Evolutionary conservation across 2,113 vertebrate genomes (phyloP), one percentile per base, ranked within the genome.

Genomic region (Chrysochloris asiatica): DNA sequence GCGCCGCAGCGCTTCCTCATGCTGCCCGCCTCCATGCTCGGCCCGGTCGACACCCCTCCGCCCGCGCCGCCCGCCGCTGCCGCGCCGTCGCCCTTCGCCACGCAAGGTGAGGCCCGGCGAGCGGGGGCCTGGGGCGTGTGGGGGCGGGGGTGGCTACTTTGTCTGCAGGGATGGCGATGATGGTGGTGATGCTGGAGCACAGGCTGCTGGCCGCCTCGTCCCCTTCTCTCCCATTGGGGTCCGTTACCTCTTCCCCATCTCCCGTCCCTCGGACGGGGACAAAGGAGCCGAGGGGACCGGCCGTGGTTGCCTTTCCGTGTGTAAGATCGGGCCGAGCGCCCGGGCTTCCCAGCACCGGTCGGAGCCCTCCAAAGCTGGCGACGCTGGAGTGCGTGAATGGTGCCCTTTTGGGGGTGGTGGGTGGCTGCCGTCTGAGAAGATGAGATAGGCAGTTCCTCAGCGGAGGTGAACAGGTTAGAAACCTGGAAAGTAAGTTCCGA

Each of bases 1-100:
- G 97, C 97, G 43, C 98, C 98, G 28, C 98, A 98, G 88, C 98
- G 98, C 95, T 98, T 97, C 97, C 92, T 99, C 95, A 97, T 97
- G 95, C 97, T 98, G 84, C 97, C 98, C 1, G 98, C 98, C 88
- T 93, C 96, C 8, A 96, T 97, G 30, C 96, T 96, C 24, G 98
- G 96, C 24, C 93, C 94, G 45, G 82, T 98, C 48, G 96, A 95
- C 63, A 96, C 94, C 90, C 88, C 95, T 45, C 93, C 95, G 71
- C 83, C 95, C 1, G 36, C 94, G 22, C 83, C 94, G 45, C 84
- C 91, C 47, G 95, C 97, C 33, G 94, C 97, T 59, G 96, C 90
- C 85, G 56, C 6, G 91, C 96, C 59, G 95, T 88, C 97, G 5
- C 92, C 96, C 38, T 97, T 96, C 96, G 97, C 96, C 79, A 97